Evolutionary conservation across 53 echinoderm and acorn worm genomes (phyloP), one percentile per base, ranked within the genome.

Genomic region (Echinarachnius parma): DNA sequence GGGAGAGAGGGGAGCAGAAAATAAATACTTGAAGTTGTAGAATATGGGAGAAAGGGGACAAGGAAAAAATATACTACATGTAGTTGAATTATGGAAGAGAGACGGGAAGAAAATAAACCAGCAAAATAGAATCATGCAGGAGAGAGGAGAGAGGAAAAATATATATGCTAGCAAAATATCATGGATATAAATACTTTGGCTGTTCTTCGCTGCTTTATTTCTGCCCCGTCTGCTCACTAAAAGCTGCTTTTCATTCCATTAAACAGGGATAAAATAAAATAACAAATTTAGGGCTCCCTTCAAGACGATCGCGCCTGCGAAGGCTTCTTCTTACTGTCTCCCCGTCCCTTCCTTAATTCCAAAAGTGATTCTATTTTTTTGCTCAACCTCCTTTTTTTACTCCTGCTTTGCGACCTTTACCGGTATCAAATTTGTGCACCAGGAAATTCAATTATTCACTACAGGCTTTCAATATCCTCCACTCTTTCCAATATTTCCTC

Each of bases 211-310:
- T 35, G 32, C 53, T 18, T 1, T 24, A 56, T 37, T 54, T 69
- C 56, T 57, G 36, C 33, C 74, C 35, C 56, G 74, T 56, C 74
- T 72, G 56, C 74, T n/a, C n/a, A n/a, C n/a, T 72, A 72, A 72
- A 72, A 72, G 74, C 74, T 72, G 74, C 56, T 34, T 44, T 72
- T 72, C 56, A 72, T 72, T 72, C 57, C 57, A 72, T 72, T 72
- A 72, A 21, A 52, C 56, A 36, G 35, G 52, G 68, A 68, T 56
- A 57, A 72, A 72, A 72, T 72, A 72, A 72, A 72, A 72, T 72
- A 72, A 72, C 74, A 72, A 57, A 72, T 72, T 72, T 72, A 56
- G 56, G n/a, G n/a, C n/a, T 57, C 37, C 37, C 74, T 72, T 72
- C 74, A 34, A 72, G 24, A 30, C 56, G 74, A 55, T 72, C 74